Evolutionary conservation across 2,113 vertebrate genomes (phyloP), one percentile per base, ranked within the genome.

Genomic region (Thalassarche chlororhynchos): DNA sequence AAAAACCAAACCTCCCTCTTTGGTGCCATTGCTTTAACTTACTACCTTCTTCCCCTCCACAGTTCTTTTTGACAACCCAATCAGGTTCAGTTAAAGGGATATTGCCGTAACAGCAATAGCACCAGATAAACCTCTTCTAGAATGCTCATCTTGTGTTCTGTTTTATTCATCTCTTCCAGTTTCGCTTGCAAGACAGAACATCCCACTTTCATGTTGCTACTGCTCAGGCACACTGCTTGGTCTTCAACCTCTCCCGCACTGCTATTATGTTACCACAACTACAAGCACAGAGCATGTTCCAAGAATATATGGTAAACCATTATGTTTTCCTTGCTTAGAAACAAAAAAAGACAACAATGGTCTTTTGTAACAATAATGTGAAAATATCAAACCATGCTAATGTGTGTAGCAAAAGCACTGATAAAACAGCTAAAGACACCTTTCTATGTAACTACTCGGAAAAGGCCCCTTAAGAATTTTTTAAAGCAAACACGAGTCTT

Each of bases 141-240:
- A 84, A 54, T 17, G 31, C 5, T 55, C 23, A 60, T 17, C 17
- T 20, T 38, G 17, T 32, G 2, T 38, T 69, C n/a, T 26, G 17
- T 26, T n/a, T 71, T 34, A 65, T 16, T 40, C 3, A 42, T 5
- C 8, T 72, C 47, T 83, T 57, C 40, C 6, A 4, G 15, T 31
- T 83, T 54, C 66, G 16, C 34, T 26, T 34, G 5, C 14, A 62
- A 81, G 17, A 66, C 1, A 20, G 51, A 55, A 70, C 24, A 87
- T 18, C 5, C 1, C 23, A 20, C 46, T 70, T 83, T 0, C 2
- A 0, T 5, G 7, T 13, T 38, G 32, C 7, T 49, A 54, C 15
- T 11, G 40, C 15, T 60, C 25, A 42, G 51, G 20, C 15, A 79
- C 6, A 10, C 9, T 4, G 6, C 1, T 3, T 21, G 16, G 8